Evolutionary conservation across 1,140 invertebrate species (phyloP).

Genomic region (Diorhabda carinulata): DNA sequence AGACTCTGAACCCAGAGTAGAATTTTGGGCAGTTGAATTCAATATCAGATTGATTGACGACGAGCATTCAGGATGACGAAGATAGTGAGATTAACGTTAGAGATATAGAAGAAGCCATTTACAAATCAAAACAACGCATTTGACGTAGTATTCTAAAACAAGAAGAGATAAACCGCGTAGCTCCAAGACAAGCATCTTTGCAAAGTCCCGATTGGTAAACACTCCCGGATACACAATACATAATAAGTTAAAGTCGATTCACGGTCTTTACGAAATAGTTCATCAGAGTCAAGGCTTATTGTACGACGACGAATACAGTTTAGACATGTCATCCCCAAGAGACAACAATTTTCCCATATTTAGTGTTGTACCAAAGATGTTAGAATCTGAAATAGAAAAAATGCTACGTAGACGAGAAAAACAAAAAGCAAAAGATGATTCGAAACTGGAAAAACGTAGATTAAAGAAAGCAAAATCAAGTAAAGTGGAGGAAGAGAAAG

Average conservation of each 20-base stretch:
- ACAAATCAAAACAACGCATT: too few relatives aligned
- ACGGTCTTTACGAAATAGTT: too few relatives aligned
- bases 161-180: too few relatives aligned
- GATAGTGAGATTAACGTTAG: too few relatives aligned
- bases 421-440: conserved; percentile 74
- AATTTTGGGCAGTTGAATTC: too few relatives aligned
- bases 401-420: conserved; percentile 64
- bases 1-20: too few relatives aligned
- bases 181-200: too few relatives aligned
- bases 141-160: too few relatives aligned
- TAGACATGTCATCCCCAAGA: conserved; percentile 63
- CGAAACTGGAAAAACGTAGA: conserved; percentile 69
- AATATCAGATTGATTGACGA: too few relatives aligned
- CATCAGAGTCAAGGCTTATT: conserved; percentile 47
- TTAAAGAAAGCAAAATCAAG: conserved; percentile 70
- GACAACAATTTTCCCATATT: conserved; percentile 69
- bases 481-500: conserved; percentile 66
- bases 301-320: conserved; percentile 64
- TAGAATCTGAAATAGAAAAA: conserved; percentile 61
- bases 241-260: conserved; percentile 43
- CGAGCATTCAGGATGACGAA: too few relatives aligned
- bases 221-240: background rate
- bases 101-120: too few relatives aligned
- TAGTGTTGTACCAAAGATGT: conserved; percentile 58
- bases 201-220: too few relatives aligned